A percentile compares a stretch with the other conserved stretches of the same genome.
Conservation (phyloP, 2,113 vertebrate species). For the Pontoporia blainvillei region DNA sequence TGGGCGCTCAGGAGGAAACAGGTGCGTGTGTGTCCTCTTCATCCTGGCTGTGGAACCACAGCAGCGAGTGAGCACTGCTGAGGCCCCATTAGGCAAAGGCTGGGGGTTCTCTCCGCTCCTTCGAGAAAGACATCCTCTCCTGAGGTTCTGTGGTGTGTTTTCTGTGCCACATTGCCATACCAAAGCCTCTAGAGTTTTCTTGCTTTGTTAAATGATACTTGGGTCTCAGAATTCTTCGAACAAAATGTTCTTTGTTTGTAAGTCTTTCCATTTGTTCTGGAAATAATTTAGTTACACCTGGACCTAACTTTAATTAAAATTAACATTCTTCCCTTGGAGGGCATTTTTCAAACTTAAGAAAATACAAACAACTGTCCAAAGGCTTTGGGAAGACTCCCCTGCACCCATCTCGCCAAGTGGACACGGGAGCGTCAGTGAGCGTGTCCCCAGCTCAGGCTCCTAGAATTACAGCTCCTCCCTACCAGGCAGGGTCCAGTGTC, state of each 20-base stretch:
- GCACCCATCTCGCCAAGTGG: rapidly evolving
- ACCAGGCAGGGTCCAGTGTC: too few relatives aligned
- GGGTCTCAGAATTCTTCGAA: background rate
- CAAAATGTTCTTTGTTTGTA: background rate
- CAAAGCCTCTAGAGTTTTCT: background rate
- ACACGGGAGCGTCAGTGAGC: rapidly evolving
- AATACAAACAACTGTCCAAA: background rate
- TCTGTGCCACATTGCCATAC: background rate
- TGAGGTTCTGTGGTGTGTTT: background rate
- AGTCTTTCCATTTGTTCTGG: constrained; percentile 1
- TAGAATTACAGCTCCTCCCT: rapidly evolving
- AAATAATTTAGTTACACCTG: constrained; percentile 18
- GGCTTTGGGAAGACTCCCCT: background rate
- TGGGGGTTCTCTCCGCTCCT: background rate
- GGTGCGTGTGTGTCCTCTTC: background rate
- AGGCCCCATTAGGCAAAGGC: background rate
- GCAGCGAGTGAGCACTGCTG: background rate
- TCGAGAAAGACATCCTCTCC: background rate
- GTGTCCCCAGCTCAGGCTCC: too few relatives aligned
- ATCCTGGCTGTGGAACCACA: rapidly evolving
- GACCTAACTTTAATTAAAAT: background rate
- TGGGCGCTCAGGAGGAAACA: background rate
- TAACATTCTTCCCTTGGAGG: background rate
- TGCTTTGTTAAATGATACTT: background rate
- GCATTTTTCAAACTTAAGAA: background rate